Evolutionary conservation across 2,797 vertebrate genomes (phyloP).

Genomic region (Pelobates cultripes): DNA sequence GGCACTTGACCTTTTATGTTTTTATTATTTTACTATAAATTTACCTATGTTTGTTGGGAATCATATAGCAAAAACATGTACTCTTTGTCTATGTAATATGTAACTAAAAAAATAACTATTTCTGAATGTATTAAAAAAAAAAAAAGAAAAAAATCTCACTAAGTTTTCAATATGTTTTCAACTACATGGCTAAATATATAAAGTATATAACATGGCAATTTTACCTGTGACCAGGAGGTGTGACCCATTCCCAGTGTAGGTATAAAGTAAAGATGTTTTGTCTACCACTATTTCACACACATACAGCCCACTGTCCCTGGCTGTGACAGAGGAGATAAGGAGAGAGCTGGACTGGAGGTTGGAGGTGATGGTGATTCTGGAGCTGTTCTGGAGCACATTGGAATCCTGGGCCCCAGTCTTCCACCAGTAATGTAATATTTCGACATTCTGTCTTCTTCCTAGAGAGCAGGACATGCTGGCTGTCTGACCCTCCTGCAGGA

Average conservation of each 20-base stretch:
- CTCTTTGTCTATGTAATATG: too few species aligned
- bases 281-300: too few species aligned
- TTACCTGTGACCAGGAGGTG: slow-evolving; percentile 18
- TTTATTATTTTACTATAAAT: too few species aligned
- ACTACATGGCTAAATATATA: too few species aligned
- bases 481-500: neutral
- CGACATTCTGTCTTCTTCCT: neutral
- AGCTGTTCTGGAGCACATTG: neutral
- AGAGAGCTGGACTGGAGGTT: neutral
- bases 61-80: too few species aligned
- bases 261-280: neutral
- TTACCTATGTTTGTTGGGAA: too few species aligned
- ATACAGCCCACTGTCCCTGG: neutral
- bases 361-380: neutral
- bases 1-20: too few species aligned
- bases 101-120: too few species aligned
- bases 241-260: slow-evolving; percentile 8
- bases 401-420: neutral
- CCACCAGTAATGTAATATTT: neutral
- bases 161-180: too few species aligned
- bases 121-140: too few species aligned
- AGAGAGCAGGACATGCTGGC: slow-evolving; percentile 5
- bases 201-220: neutral
- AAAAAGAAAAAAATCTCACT: too few species aligned
- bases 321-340: slow-evolving; percentile 1